Percentiles rank a stretch among this genome's conserved stretches.
phyloP scores from a whole-genome alignment of 2,797 vertebrate genomes.

The Lophius americanus region DNA sequence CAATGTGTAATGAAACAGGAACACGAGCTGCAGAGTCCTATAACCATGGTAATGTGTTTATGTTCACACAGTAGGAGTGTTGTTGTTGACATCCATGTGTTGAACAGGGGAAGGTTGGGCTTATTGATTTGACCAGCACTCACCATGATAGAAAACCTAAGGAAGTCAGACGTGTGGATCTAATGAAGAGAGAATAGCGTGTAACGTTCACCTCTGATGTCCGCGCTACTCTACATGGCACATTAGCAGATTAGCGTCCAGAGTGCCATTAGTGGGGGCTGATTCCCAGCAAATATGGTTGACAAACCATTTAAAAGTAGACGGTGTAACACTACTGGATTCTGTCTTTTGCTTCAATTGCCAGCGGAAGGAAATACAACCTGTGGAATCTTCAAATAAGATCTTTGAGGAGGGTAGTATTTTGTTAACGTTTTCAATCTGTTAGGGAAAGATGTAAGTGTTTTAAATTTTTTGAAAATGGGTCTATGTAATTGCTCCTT shows the following conservation, averaged over 20 bases:
- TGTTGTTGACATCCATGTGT: neutral
- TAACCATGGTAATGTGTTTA: constrained; percentile 2
- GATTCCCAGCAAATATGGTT: constrained; percentile 59
- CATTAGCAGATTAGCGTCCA: constrained; percentile 56
- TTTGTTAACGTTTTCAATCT: constrained; percentile 4
- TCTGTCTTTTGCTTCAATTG: constrained; percentile 5
- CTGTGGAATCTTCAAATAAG: constrained; percentile 23
- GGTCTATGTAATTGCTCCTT: neutral
- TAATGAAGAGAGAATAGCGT: constrained; percentile 51
- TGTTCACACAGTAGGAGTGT: constrained; percentile 1
- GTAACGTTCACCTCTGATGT: constrained; percentile 44
- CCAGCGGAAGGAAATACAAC: constrained; percentile 23
- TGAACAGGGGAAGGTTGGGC: constrained; percentile 6
- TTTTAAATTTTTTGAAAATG: neutral
- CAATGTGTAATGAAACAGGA: constrained; percentile 28
- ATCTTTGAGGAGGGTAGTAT: neutral
- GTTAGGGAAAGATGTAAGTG: neutral
- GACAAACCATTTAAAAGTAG: constrained; percentile 53
- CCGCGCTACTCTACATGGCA: constrained; percentile 22
- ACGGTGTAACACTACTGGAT: constrained; percentile 29
- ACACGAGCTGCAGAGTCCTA: constrained; percentile 6
- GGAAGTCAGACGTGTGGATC: constrained; percentile 52
- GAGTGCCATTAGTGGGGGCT: constrained; percentile 52
- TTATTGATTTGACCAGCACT: constrained; percentile 50
- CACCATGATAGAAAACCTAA: constrained; percentile 18